Conservation (phyloP, 2,888 invertebrate species). For the Caenorhabditis afra region DNA sequence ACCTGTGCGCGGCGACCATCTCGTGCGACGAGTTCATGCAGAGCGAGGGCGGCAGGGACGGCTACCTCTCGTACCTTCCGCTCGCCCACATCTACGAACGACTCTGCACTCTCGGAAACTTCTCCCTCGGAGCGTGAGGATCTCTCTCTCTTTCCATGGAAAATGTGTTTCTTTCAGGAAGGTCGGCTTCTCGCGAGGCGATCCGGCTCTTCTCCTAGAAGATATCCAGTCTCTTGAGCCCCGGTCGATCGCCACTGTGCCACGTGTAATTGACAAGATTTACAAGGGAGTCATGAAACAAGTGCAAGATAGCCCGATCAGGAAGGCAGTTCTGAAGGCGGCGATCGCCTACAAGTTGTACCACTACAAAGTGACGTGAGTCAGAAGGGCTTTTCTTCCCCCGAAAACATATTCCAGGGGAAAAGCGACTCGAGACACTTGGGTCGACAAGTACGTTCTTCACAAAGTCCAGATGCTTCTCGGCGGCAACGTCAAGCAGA, state of each 20-base stretch:
- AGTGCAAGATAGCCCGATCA: constrained; percentile 41
- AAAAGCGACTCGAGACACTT: constrained; percentile 39
- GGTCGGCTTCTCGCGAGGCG: constrained; percentile 55
- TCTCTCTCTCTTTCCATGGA: too few relatives aligned
- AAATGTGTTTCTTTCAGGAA: too few relatives aligned
- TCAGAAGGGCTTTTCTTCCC: not conserved
- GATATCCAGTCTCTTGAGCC: constrained; percentile 48
- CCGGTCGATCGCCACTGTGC: constrained; percentile 44
- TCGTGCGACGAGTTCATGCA: constrained; percentile 39
- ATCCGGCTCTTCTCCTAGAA: constrained; percentile 46
- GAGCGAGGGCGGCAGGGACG: not conserved
- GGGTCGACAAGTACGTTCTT: constrained; percentile 53
- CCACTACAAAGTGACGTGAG: constrained; percentile 50
- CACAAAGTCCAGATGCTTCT: constrained; percentile 48
- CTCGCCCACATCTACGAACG: constrained; percentile 57
- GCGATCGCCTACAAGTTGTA: constrained; percentile 44
- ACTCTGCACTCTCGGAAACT: constrained; percentile 35
- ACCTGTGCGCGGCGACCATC: constrained; percentile 33
- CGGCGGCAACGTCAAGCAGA: constrained; percentile 30
- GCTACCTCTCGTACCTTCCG: constrained; percentile 53
- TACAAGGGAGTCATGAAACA: constrained; percentile 47
- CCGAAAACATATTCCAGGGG: constrained; percentile 26
- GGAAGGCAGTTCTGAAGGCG: constrained; percentile 37
- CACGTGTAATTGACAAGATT: constrained; percentile 58
- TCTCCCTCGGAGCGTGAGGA: constrained; percentile 39